These are phyloP conservation scores for Sesamia inferens DNA, from an alignment of 2,888 invertebrate species.

Conservation along the genomic window DNA sequence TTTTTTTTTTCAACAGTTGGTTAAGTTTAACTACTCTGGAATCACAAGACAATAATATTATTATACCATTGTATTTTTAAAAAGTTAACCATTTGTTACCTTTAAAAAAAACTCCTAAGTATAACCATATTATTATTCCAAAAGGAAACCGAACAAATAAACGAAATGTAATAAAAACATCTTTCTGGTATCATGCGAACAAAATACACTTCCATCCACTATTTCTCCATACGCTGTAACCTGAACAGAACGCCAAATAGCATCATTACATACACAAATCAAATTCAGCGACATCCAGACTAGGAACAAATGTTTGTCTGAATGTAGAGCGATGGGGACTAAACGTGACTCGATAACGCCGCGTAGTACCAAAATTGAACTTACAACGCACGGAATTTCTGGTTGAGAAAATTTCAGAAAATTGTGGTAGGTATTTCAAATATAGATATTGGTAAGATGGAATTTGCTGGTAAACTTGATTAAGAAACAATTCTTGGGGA, in stretches of 20 bases:
- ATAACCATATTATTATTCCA: neutral
- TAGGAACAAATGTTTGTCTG: conserved; percentile 52
- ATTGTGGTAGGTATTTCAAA: neutral
- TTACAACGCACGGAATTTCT: conserved; percentile 3
- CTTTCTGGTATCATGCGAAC: neutral
- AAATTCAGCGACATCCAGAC: conserved; percentile 50
- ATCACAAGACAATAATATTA: no score
- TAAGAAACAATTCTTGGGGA: neutral
- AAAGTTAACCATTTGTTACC: no score
- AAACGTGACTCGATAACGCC: conserved; percentile 46
- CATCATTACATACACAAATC: conserved; percentile 51
- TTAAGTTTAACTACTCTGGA: no score
- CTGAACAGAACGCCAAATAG: conserved; percentile 41
- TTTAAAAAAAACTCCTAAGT: neutral
- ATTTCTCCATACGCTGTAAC: conserved; percentile 30
- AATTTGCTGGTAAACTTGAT: neutral
- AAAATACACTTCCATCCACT: conserved; percentile 2
- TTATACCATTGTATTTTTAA: no score
- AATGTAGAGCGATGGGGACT: conserved; percentile 42
- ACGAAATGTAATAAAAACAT: neutral
- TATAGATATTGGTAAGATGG: neutral
- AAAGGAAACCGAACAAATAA: neutral
- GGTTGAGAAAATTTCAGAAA: conserved; percentile 18
- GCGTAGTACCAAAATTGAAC: conserved; percentile 36
- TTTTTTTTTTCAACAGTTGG: no score